Base-by-base conservation (phyloP, 2,113 vertebrate genomes). In the Chloebia gouldiae region DNA sequence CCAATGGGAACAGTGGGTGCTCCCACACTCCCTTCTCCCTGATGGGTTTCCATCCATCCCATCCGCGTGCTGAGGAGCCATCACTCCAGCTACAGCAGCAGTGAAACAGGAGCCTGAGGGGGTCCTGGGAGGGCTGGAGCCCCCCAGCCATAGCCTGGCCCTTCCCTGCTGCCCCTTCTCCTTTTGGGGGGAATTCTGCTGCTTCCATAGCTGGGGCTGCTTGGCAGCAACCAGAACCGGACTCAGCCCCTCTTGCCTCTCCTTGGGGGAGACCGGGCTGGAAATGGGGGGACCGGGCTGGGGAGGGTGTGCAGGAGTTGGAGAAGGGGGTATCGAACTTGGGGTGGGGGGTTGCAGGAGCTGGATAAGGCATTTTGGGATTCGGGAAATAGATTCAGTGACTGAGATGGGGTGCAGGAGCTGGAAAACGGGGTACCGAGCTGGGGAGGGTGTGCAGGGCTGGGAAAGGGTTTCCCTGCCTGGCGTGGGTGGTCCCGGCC, bases 61-160 rank as follows among this genome's bases (percentile, higher is more conserved):
- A 5, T 39, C 44, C 0, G 0, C 2, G 4, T 1, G 6, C 72
- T 10, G 9, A 51, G 54, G 35, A 68, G 11, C 39, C n/a, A 7
- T 28, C 0, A 0, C 6, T 73, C 30, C n/a, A 27, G 51, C 24
- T 21, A 31, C 18, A 50, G 7, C 4, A 7, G 8, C 0, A 1
- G 22, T 22, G n/a, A 69, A 35, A 35, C 2, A 1, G 15, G 31
- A 76, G 19, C 3, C 19, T 24, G 13, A 25, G 42, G 22, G 17
- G 3, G 6, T 44, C 6, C 15, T 0, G 0, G 39, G 40, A 39
- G 35, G 23, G 20, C 15, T 20, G 66, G 22, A 50, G 16, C 11
- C 12, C 5, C 57, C 35, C 35, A 30, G 49, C 2, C 2, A 1
- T 7, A 16, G 14, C 50, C 17, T 20, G 42, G 6, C 25, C 22